phyloP scores from a whole-genome alignment of 2,888 invertebrate species.

The Meteorus cinctellus region DNA sequence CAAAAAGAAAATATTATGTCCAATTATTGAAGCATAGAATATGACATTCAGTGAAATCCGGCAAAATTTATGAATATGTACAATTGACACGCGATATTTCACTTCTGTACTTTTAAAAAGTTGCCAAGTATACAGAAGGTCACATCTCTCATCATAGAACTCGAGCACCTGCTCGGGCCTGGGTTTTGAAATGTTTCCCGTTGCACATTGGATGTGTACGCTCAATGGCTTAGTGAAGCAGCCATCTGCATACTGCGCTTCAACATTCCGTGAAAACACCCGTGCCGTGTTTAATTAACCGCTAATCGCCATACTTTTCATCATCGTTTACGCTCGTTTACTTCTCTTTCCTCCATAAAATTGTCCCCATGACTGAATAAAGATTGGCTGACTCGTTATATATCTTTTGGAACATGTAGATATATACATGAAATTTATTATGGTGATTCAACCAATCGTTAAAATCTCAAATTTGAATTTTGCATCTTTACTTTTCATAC shows the following conservation, averaged over 20 bases:
- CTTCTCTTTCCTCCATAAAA: neutral
- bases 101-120: no score
- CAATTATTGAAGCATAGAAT: no score
- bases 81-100: no score
- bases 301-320: constrained; percentile 40
- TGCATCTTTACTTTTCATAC: no score
- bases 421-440: no score
- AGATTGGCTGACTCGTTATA: neutral
- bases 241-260: constrained; percentile 33
- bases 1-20: no score
- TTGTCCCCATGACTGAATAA: constrained; percentile 21
- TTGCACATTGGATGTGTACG: neutral
- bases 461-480: no score
- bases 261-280: constrained; percentile 38
- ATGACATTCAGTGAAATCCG: no score
- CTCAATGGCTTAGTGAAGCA: constrained; percentile 6
- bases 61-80: no score
- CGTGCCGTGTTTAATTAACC: constrained; percentile 39
- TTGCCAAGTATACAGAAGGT: no score
- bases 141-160: no score
- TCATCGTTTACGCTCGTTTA: constrained; percentile 26
- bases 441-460: no score
- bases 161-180: neutral
- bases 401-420: neutral
- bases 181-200: neutral